phyloP scores from a whole-genome alignment of 2,888 invertebrate genomes.

The Neoaliturus tenellus region DNA sequence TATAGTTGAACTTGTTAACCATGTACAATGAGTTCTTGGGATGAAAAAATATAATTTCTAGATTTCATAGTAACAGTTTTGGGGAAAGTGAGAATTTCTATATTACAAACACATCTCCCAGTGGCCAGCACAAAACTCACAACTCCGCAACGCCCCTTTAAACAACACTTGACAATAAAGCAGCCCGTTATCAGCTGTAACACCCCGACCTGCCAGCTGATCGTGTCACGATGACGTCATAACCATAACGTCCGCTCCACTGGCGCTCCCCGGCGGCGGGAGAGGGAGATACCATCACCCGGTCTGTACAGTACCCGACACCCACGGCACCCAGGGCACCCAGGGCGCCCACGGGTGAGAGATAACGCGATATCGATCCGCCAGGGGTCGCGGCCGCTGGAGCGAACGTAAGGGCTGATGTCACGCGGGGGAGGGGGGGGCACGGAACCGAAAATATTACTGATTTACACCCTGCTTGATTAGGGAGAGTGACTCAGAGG shows the following conservation, averaged over 20 bases:
- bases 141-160: too few species aligned
- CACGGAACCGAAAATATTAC: constrained; percentile 38
- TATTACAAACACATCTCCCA: too few species aligned
- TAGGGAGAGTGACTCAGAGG: constrained; percentile 34
- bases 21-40: too few species aligned
- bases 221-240: constrained; percentile 4
- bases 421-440: constrained; percentile 56
- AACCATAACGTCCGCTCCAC: constrained; percentile 15
- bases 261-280: background rate
- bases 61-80: too few species aligned
- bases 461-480: constrained; percentile 45
- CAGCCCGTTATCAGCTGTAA: too few species aligned
- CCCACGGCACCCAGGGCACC: background rate
- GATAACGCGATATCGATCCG: background rate
- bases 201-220: background rate
- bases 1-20: too few species aligned
- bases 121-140: too few species aligned
- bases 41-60: too few species aligned
- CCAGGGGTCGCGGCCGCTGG: constrained; percentile 63
- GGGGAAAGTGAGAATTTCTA: too few species aligned
- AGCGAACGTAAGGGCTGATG: constrained; percentile 67
- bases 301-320: too few species aligned
- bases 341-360: background rate
- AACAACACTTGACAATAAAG: too few species aligned
- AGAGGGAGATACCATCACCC: background rate